Base-by-base conservation (phyloP, 53 echinoderm and acorn worm genomes). In the Patiria pectinifera region DNA sequence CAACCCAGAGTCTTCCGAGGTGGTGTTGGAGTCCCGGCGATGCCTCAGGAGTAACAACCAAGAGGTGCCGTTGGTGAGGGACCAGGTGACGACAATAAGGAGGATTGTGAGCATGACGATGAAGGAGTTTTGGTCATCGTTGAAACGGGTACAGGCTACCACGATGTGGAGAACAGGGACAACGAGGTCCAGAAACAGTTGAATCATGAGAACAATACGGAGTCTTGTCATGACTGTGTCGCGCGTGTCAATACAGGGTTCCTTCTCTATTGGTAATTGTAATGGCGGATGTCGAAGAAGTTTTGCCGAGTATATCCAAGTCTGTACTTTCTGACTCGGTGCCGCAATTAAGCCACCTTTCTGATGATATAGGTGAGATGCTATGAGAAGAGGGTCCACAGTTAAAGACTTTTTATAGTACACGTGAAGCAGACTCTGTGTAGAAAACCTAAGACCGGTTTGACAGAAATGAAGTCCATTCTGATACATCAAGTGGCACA, bases 91-190 rank as follows among this genome's bases (percentile, higher is more conserved):
- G 62, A 61, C 78, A 25, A 87, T 75, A 0, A 87, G 77, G 77
- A 87, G 60, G 14, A 87, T 49, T 53, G 87, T 87, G 76, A 87
- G 43, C 58, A 61, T 45, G 61, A 78, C 60, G 8, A 48, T 9
- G 60, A 77, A 59, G 9, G 87, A 87, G 87, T 23, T 35, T 18
- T 76, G 48, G 3, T 44, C 87, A 16, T 62, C 26, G 23, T 82
- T 48, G 62, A 87, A 87, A 53, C 87, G 87, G 58, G 87, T 87
- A 44, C 78, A 87, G 43, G 87, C 87, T 6, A 87, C 87, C 16
- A 60, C 60, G 35, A 87, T 59, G 62, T 87, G 87, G 21, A 87
- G 78, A 6, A 87, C 76, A 23, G 87, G 87, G 7, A 87, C 78
- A 19, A 60, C 15, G 48, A 87, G 78, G 78, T 87, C 76, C 15